phyloP scores from a whole-genome alignment of 1,140 invertebrate genomes.

The Apocrypta bakeri region DNA sequence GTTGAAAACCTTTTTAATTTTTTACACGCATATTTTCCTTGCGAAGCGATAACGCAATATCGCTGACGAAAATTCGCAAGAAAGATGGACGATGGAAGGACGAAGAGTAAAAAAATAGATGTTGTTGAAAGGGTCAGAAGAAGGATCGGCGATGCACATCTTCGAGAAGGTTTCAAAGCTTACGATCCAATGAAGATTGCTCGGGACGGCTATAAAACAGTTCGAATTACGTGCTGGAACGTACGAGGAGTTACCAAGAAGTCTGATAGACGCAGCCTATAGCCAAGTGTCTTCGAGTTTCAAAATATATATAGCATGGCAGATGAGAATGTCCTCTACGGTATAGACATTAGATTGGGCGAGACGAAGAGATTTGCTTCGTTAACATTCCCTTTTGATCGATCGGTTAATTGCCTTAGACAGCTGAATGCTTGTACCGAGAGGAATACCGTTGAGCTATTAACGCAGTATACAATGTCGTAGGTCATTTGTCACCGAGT shows the following conservation, averaged over 20 bases:
- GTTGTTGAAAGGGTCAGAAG: neutral
- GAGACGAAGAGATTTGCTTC: conserved; percentile 13
- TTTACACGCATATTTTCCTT: neutral
- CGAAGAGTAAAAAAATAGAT: neutral
- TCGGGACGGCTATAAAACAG: conserved; percentile 10
- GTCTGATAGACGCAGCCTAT: neutral
- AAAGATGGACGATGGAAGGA: neutral
- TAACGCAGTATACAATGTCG: neutral
- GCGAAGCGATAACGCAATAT: no score
- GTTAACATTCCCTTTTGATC: conserved; percentile 33
- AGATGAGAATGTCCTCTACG: neutral
- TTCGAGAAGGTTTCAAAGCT: neutral
- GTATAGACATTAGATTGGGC: neutral
- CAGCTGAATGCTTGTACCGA: neutral
- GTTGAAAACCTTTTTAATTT: neutral
- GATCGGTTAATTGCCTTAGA: conserved; percentile 34
- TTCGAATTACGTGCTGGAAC: conserved; percentile 15
- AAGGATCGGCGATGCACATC: neutral
- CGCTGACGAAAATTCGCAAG: neutral
- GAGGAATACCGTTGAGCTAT: neutral
- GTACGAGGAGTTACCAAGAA: neutral
- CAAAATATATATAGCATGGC: neutral
- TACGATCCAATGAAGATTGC: conserved; percentile 18
- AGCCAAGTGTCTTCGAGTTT: neutral
- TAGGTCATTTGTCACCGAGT: neutral